Base-by-base conservation (phyloP, 2,113 vertebrate species). In the Mola mola region DNA sequence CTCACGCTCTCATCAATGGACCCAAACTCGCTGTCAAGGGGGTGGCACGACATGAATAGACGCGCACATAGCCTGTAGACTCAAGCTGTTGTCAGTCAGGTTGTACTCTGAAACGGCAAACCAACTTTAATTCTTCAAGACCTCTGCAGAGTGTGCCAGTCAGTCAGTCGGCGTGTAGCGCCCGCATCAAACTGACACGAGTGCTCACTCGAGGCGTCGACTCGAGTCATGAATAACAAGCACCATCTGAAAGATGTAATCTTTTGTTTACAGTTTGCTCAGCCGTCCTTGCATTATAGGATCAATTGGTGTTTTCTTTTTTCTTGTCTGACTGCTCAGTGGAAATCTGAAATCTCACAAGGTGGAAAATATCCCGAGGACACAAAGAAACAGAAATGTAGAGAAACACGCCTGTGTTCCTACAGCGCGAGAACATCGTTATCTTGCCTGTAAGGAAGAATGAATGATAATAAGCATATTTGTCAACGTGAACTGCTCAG, bases 181-280 rank as follows among this genome's bases (percentile, higher is more conserved):
- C 28, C 70, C n/a, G 34, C 55, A 75, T 84, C 75, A 70, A 67
- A 47, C 41, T 40, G 52, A 69, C 57, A 66, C 0, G 6, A 46
- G 15, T 44, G 56, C 51, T 73, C 33, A 49, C 46, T 62, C 36
- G 34, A 49, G 78, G 38, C 66, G 20, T 16, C 21, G 34, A 61
- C 43, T 69, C 15, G 2, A 75, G 58, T 29, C 58, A 71, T 26
- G 55, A 74, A 76, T 74, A 76, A 73, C 58, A 79, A 62, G 62
- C 41, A 62, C 16, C 28, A 22, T 64, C 52, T 81, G 50, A 53
- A 37, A 47, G 57, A 74, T 76, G n/a, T 70, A 72, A 84, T 82
- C 72, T 63, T 57, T 75, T 69, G 61, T 81, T 84, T 85, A 75
- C 51, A 31, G 68, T 65, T 59, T 20, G 1, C 31, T 72, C 36